Evolutionary conservation across 2,888 invertebrate genomes (phyloP).

Genomic region (Nycteola revayana): DNA sequence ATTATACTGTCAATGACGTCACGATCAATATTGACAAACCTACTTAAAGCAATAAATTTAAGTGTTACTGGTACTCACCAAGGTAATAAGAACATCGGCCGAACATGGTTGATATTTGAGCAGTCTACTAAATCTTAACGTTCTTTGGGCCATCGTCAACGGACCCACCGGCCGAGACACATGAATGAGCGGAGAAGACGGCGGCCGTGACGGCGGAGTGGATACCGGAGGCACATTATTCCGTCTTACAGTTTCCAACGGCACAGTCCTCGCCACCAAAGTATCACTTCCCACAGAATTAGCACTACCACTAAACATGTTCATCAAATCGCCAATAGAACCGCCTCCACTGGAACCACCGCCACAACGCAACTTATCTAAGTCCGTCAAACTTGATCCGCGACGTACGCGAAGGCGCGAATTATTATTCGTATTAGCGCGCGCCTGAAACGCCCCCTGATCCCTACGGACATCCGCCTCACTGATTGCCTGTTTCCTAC

Average conservation of each 20-base stretch:
- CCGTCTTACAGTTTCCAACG: constrained; percentile 86
- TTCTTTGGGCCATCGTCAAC: constrained; percentile 86
- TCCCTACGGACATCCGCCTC: constrained; percentile 79
- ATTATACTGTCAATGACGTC: background rate
- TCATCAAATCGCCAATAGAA: constrained; percentile 91
- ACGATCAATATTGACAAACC: background rate
- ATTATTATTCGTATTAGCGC: constrained; percentile 71
- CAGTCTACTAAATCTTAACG: constrained; percentile 85
- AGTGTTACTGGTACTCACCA: constrained; percentile 54
- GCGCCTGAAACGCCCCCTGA: constrained; percentile 66
- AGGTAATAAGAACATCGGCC: constrained; percentile 66
- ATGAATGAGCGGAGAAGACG: constrained; percentile 68
- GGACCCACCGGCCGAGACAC: constrained; percentile 75
- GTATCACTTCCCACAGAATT: constrained; percentile 88
- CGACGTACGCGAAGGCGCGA: constrained; percentile 83
- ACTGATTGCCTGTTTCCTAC: constrained; percentile 69
- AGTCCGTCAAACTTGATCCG: constrained; percentile 87
- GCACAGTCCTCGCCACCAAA: constrained; percentile 87
- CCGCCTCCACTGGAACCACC: constrained; percentile 76
- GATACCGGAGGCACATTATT: constrained; percentile 62
- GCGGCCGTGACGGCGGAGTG: constrained; percentile 67
- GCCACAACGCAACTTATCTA: constrained; percentile 83
- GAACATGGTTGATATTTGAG: constrained; percentile 84
- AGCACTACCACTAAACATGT: constrained; percentile 87
- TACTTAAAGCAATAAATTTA: constrained; percentile 13